Evolutionary conservation across 2,888 invertebrate species (phyloP).

Genomic region (Tineola bisselliella): DNA sequence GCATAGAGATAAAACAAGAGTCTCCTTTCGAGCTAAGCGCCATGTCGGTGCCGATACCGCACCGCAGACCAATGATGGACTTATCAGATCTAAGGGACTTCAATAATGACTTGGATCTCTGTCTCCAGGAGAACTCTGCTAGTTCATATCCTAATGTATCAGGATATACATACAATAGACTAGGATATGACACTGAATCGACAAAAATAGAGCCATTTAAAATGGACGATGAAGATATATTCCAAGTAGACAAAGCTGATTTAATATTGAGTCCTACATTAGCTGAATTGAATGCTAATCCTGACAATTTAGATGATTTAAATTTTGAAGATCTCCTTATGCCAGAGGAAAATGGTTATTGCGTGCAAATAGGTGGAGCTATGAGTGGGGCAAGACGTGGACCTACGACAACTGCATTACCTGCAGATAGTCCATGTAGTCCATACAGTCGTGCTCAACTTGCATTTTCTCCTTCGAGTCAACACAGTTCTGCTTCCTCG

Average conservation of each 20-base stretch:
- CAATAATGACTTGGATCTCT: conserved; percentile 64
- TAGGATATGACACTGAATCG: conserved; percentile 49
- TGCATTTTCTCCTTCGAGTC: conserved; percentile 75
- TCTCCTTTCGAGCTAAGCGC: conserved; percentile 53
- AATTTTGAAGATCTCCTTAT: conserved; percentile 86
- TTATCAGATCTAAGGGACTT: conserved; percentile 48
- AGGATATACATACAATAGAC: conserved; percentile 37
- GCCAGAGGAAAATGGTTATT: conserved; percentile 74
- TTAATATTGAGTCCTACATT: conserved; percentile 84
- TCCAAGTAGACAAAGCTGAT: conserved; percentile 88
- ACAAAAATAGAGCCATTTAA: conserved; percentile 32
- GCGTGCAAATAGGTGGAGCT: conserved; percentile 59
- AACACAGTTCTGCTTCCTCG: conserved; percentile 67
- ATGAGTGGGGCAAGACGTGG: conserved; percentile 48
- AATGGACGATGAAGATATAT: conserved; percentile 89
- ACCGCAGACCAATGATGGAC: conserved; percentile 48
- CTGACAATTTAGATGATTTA: conserved; percentile 83
- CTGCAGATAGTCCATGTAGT: conserved; percentile 59
- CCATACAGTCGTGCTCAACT: conserved; percentile 56
- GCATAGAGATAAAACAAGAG: conserved; percentile 72
- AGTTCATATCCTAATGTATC: conserved; percentile 44
- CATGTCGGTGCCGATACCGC: conserved; percentile 72
- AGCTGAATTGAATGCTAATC: conserved; percentile 86
- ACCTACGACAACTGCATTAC: conserved; percentile 31
- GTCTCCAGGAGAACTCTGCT: conserved; percentile 57